Evolutionary conservation across 1,140 invertebrate species (phyloP).

Genomic region (Brachystomella parvula): DNA sequence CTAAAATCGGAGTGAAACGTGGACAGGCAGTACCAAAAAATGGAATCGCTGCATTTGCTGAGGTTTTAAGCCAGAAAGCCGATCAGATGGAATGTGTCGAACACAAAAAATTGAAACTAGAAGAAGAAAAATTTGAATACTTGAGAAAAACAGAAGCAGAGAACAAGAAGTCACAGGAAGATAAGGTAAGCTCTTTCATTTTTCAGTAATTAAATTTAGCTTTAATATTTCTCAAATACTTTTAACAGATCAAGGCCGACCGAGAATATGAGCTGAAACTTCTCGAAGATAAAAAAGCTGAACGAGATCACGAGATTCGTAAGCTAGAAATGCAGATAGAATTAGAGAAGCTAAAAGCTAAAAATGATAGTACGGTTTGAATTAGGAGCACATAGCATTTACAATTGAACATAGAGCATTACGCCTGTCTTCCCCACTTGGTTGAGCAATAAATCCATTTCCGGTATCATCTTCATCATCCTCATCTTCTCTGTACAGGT

Average conservation of each 20-base stretch:
- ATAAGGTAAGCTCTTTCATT: not conserved
- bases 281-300: not conserved
- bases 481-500: constrained; percentile 2
- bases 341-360: not conserved
- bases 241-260: not conserved
- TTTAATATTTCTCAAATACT: not conserved
- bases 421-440: not conserved
- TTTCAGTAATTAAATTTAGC: not conserved
- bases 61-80: not conserved
- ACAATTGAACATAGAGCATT: not conserved
- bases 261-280: not conserved
- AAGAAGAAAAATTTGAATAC: not conserved
- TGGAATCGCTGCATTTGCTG: not conserved
- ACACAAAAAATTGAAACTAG: not conserved
- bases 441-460: not conserved
- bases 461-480: constrained; percentile 7
- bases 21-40: not conserved
- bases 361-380: not conserved
- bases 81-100: not conserved
- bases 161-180: not conserved
- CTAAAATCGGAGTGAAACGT: not conserved
- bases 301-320: not conserved
- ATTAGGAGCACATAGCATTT: not conserved
- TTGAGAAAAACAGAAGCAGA: not conserved
- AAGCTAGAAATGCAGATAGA: constrained; percentile 1